Conservation (phyloP, 2,797 vertebrate genomes). For the Pteronotus mesoamericanus region DNA sequence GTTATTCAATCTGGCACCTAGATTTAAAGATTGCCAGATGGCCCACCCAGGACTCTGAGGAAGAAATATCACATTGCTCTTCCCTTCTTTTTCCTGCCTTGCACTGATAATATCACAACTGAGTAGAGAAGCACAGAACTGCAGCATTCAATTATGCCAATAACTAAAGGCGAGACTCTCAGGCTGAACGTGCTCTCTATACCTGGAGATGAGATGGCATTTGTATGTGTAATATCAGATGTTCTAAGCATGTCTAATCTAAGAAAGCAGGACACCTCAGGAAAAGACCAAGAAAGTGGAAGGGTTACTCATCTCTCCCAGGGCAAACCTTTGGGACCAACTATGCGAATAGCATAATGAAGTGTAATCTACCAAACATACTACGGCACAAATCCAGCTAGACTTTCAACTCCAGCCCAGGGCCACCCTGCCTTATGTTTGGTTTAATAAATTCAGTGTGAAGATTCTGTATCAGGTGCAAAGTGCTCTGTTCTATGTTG, state of each 20-base stretch:
- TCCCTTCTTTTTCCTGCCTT: constrained; percentile 27
- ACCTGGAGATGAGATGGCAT: not conserved
- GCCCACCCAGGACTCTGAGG: constrained; percentile 41
- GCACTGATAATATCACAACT: not conserved
- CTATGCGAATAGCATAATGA: not conserved
- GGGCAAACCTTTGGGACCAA: not conserved
- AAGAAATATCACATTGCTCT: constrained; percentile 14
- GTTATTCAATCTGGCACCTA: constrained; percentile 65
- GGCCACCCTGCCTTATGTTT: not conserved
- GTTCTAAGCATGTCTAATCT: not conserved
- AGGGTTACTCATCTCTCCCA: not conserved
- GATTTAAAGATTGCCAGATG: constrained; percentile 65
- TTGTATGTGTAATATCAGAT: not conserved
- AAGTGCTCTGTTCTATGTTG: not conserved
- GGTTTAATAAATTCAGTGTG: not conserved
- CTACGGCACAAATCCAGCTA: not conserved
- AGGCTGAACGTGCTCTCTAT: not conserved
- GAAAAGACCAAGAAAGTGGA: not conserved
- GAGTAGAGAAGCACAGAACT: not conserved
- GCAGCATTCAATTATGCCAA: not conserved
- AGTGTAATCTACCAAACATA: not conserved
- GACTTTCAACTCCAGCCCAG: not conserved
- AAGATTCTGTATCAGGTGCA: not conserved
- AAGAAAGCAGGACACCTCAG: constrained; percentile 15
- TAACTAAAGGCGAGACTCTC: not conserved